A percentile compares a stretch with the other conserved stretches of the same genome.
Conservation (phyloP, 2,888 invertebrate species). For the Metopia argyrocephala region DNA sequence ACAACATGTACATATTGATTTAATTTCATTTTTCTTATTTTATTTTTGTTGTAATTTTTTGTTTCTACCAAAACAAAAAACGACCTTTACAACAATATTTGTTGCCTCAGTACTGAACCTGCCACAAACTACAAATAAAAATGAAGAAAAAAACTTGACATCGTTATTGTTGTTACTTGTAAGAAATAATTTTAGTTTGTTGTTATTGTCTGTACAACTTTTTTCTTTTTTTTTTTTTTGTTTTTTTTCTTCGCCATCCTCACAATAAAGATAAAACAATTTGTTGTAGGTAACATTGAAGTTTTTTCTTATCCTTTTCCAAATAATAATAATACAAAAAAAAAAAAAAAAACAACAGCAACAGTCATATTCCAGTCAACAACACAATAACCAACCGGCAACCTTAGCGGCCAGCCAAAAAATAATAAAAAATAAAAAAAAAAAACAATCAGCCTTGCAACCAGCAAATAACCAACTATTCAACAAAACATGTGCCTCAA, state of each 20-base stretch:
- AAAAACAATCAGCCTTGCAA: background rate
- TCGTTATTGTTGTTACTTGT: slow-evolving; percentile 61
- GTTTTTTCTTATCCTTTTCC: slow-evolving; percentile 42
- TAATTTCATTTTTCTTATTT: slow-evolving; percentile 43
- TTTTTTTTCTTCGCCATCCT: background rate
- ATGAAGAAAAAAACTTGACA: slow-evolving; percentile 54
- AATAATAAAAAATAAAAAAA: too few species aligned
- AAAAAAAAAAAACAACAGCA: slow-evolving; percentile 3
- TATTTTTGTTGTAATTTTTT: slow-evolving; percentile 1
- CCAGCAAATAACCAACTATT: slow-evolving; percentile 7
- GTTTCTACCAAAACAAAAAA: slow-evolving; percentile 45
- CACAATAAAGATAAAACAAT: slow-evolving; percentile 61
- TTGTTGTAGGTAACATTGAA: slow-evolving; percentile 63
- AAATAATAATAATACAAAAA: background rate
- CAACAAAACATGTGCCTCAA: slow-evolving; percentile 58
- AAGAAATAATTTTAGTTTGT: slow-evolving; percentile 55
- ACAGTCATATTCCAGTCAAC: background rate
- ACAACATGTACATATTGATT: slow-evolving; percentile 53
- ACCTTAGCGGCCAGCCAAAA: background rate
- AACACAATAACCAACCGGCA: background rate
- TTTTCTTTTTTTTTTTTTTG: background rate
- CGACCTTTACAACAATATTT: slow-evolving; percentile 59
- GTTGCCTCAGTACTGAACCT: slow-evolving; percentile 47
- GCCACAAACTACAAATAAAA: slow-evolving; percentile 45
- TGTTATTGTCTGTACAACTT: slow-evolving; percentile 37